Percentiles rank a stretch among this genome's conserved stretches.
Evolutionary conservation across 2,113 vertebrate genomes (phyloP).

Genomic region (human): DNA sequence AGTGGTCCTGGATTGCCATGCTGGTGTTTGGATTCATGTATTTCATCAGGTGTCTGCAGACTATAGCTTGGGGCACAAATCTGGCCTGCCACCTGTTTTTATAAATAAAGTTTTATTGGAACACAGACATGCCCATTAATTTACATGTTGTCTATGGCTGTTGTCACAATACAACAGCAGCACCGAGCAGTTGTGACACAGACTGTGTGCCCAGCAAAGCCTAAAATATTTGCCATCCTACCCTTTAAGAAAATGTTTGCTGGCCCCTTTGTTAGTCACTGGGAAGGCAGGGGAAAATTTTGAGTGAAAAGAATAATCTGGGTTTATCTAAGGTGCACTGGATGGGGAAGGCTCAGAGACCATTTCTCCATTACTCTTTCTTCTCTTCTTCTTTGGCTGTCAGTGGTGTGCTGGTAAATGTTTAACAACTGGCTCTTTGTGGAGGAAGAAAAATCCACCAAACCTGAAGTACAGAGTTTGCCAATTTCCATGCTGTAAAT

Average conservation of each 20-base stretch:
- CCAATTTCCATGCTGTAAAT: neutral
- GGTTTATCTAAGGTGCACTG: too few species aligned
- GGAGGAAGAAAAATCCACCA: too few species aligned
- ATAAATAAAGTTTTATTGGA: constrained; percentile 38
- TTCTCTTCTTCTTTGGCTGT: neutral
- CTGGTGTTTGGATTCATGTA: neutral
- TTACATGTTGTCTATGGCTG: neutral
- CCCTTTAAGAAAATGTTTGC: neutral
- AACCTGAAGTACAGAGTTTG: neutral
- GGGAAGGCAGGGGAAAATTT: neutral
- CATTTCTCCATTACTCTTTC: neutral
- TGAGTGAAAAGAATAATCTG: neutral
- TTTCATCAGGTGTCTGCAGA: neutral
- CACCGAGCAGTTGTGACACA: too few species aligned
- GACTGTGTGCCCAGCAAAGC: neutral
- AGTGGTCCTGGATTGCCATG: accelerated
- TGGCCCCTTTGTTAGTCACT: too few species aligned
- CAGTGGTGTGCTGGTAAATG: neutral
- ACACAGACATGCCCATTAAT: neutral
- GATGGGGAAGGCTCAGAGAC: neutral
- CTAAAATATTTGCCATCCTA: neutral
- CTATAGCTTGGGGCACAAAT: neutral
- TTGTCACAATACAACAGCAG: neutral
- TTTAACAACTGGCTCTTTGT: neutral
- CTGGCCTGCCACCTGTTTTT: neutral